Evolutionary conservation across 2,113 vertebrate species (phyloP).

Genomic region (Dasyprocta punctata): DNA sequence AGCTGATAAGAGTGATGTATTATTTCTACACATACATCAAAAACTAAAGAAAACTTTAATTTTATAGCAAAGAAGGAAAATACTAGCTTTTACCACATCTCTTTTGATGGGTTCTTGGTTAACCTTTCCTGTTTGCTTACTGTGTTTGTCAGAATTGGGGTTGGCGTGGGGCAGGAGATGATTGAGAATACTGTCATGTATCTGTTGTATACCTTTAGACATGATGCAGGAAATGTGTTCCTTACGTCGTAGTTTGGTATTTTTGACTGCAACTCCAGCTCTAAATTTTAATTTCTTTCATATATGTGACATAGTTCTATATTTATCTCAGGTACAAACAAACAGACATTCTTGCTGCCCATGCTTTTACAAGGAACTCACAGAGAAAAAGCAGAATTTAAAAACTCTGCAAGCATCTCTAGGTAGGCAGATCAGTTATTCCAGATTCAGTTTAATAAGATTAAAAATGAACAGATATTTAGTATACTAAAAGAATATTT

Average conservation of each 20-base stretch:
- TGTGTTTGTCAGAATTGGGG: not conserved
- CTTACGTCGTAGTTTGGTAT: not conserved
- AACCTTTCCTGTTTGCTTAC: not conserved
- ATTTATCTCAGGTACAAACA: not conserved
- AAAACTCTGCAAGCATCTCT: not conserved
- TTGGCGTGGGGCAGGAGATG: not conserved
- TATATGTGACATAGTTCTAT: not conserved
- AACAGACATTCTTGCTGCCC: not conserved
- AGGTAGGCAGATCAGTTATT: not conserved
- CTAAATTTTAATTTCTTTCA: constrained; percentile 19
- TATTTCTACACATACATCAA: not conserved
- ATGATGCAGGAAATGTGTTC: not conserved
- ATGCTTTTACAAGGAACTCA: not conserved
- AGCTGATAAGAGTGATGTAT: not conserved
- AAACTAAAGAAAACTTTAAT: not conserved
- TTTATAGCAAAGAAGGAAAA: not conserved
- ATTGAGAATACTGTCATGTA: not conserved
- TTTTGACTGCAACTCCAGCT: constrained; percentile 13
- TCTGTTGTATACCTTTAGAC: not conserved
- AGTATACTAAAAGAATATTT: not conserved
- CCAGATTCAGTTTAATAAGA: not conserved
- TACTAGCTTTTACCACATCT: not conserved
- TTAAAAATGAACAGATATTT: not conserved
- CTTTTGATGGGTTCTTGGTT: not conserved
- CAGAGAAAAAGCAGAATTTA: not conserved